Base-by-base conservation (phyloP, 2,797 vertebrate species). In the Acanthurus leucopareius region DNA sequence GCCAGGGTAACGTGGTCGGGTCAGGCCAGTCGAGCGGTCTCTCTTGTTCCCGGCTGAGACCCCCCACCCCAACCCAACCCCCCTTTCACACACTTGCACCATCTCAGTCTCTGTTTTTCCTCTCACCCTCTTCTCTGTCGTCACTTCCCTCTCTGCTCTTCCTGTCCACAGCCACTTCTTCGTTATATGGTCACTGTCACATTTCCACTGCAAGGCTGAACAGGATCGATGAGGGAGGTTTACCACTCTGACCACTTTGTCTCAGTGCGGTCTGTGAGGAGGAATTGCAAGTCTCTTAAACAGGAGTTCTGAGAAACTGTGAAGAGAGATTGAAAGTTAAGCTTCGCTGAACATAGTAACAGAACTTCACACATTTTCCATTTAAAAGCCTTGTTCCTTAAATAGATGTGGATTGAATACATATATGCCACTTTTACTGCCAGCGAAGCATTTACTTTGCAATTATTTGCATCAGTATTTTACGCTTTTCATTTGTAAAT, bases 1-100 rank as follows among this genome's bases (percentile, higher is more conserved):
- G 88, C 93, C 88, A 92, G 87, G 89, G 94, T 87, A 92, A 94
- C 91, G 3, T 79, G 79, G 87, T 83, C 56, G 76, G 91, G 93
- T 93, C 92, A 92, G 85, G 89, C 85, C 87, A 88, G 90, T 86
- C 28, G 75, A 91, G 88, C 75, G 53, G 76, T 88, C 78, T 87
- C 90, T 88, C 67, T 84, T 87, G 75, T 90, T 87, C 80, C 80
- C 76, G 69, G 62, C 84, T 62, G 70, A 80, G 74, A 25, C 25
- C 25, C 25, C 25, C 25, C 25, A 64, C 62, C 73, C 79, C 61
- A 17, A 9, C 8, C 32, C 59, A 22, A 25, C 49, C 28, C 2
- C 65, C 35, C n/a, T 51, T 57, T 54, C 63, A 35, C n/a, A 49
- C 57, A 56, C 56, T 56, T 44, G 56, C 69, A 60, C 83, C 56